Base-by-base conservation (phyloP, 2,888 invertebrate species). In the Seira ritae region DNA sequence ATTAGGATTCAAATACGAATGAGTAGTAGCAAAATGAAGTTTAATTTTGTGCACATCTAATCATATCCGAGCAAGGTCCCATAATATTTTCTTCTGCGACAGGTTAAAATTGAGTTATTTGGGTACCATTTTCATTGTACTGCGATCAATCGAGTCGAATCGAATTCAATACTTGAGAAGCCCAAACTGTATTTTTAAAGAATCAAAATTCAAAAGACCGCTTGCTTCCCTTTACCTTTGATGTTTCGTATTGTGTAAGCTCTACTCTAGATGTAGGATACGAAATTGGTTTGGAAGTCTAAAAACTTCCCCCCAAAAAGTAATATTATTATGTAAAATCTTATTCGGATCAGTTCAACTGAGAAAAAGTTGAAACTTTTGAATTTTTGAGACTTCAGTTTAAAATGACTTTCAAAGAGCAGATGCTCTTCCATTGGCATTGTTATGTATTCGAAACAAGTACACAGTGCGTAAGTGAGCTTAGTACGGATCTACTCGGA, bases 381-480 rank as follows among this genome's bases (percentile, higher is more conserved):
- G 60, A 19, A 62, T 31, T 62, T 72, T 72, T 60, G 62, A 60
- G 55, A 60, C 62, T 72, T 72, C 55, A 23, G 20, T 66, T 15
- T 65, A 65, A 10, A 24, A 23, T 24, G 1, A 24, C 19, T 23
- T 24, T 15, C 31, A 24, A 4, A 6, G 20, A 69, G 55, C 71
- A 71, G 71, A 72, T 72, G 72, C 31, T 62, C 37, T 31, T 72
- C 60, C 31, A 22, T 71, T 71, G 62, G 60, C 24, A 71, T 71
- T 71, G 62, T 72, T 72, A 55, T 55, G 72, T 72, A 72, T 72
- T 72, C 62, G 20, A 19, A 55, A 24, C 62, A 31, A 62, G 72
- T 60, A 31, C 62, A 60, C 31, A 15, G 72, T 72, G 72, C 72
- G 72, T 72, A 72, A 62, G 60, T 62, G 72, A 62, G 72, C 62